phyloP scores from a whole-genome alignment of 2,113 vertebrate species.

The Tapirus terrestris region DNA sequence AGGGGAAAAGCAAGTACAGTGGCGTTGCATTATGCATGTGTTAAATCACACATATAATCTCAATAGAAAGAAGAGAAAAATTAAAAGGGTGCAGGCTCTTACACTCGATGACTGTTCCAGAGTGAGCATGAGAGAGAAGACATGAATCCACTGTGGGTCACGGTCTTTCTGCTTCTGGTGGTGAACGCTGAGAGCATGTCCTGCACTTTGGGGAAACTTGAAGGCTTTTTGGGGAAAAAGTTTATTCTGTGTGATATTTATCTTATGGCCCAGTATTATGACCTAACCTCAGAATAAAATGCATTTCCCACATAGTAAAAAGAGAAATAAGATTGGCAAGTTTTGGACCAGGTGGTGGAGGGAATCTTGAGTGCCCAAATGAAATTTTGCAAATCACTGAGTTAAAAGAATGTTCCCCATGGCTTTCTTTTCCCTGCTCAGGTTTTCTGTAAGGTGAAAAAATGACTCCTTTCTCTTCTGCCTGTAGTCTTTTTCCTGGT shows the following conservation, averaged over 20 bases:
- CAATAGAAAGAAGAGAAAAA: not conserved
- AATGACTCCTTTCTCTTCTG: constrained; percentile 4
- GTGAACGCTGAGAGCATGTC: not conserved
- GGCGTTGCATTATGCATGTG: not conserved
- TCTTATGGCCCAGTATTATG: not conserved
- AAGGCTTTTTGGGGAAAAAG: constrained; percentile 44
- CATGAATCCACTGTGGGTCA: not conserved
- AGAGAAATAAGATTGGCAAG: not conserved
- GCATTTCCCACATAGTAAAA: not conserved
- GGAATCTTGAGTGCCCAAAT: not conserved
- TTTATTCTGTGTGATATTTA: not conserved
- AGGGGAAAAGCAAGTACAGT: not conserved
- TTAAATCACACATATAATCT: not conserved
- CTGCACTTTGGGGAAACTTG: not conserved
- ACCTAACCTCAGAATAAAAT: not conserved
- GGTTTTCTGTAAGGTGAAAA: not conserved
- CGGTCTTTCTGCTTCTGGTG: not conserved
- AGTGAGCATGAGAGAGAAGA: not conserved
- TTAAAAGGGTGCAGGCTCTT: not conserved
- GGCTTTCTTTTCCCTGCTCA: not conserved
- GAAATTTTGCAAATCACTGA: not conserved
- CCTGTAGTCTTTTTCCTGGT: constrained; percentile 14
- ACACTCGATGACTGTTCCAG: not conserved
- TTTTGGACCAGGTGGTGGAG: not conserved
- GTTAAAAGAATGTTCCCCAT: not conserved